A percentile compares a stretch with the other conserved stretches of the same genome.
These are phyloP conservation scores for Endotricha flammealis DNA, from an alignment of 2,888 invertebrate genomes.

Conservation along the genomic window DNA sequence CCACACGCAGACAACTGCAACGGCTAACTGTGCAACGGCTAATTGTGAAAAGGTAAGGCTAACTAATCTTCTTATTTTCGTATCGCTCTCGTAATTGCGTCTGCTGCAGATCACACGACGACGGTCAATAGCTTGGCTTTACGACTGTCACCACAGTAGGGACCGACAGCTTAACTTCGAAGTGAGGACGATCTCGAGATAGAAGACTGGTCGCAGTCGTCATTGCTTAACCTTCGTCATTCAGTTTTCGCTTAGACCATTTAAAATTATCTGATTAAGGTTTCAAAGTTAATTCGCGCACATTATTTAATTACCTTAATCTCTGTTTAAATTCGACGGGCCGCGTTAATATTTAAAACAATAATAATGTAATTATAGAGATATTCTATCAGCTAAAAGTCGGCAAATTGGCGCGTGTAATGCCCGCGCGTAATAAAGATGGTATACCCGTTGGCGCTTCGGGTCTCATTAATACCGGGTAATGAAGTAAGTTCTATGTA, in stretches of 20 bases:
- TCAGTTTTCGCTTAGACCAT: too few species aligned
- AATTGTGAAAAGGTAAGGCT: slow-evolving; percentile 82
- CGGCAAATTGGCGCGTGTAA: slow-evolving; percentile 43
- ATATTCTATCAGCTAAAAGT: slow-evolving; percentile 29
- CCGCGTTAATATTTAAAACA: slow-evolving; percentile 13
- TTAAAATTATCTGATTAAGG: slow-evolving; percentile 11
- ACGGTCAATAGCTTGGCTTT: too few species aligned
- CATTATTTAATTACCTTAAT: slow-evolving; percentile 13
- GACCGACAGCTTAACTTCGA: too few species aligned
- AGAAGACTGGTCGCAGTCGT: too few species aligned
- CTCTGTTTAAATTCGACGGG: slow-evolving; percentile 5
- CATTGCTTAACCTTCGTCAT: too few species aligned
- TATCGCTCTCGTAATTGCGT: too few species aligned
- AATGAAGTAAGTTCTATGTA: slow-evolving; percentile 73
- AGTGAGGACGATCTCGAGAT: too few species aligned
- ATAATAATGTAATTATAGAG: slow-evolving; percentile 10
- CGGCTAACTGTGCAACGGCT: slow-evolving; percentile 85
- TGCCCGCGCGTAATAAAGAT: slow-evolving; percentile 45
- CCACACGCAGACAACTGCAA: slow-evolving; percentile 90
- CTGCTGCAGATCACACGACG: too few species aligned
- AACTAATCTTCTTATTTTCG: too few species aligned
- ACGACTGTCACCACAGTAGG: too few species aligned
- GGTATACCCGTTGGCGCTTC: slow-evolving; percentile 44
- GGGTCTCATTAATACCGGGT: slow-evolving; percentile 63
- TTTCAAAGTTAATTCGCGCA: slow-evolving; percentile 10